A percentile compares a stretch with the other conserved stretches of the same genome.
Evolutionary conservation across 2,888 invertebrate genomes (phyloP).

Genomic region (Torymus texanus): DNA sequence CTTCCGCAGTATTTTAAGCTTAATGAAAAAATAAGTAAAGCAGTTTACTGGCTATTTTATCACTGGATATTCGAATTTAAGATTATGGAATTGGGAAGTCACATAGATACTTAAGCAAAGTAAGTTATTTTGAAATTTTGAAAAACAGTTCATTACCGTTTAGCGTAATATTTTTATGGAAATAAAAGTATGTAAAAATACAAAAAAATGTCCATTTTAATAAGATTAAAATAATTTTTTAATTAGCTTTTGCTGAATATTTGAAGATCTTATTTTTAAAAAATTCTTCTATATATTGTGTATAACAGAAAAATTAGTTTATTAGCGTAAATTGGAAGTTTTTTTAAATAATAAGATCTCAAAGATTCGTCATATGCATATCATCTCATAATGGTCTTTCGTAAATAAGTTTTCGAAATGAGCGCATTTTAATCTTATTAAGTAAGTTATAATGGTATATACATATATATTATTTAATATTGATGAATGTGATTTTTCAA

Average conservation of each 20-base stretch:
- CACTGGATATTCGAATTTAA: slow-evolving; percentile 41
- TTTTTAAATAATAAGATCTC: slow-evolving; percentile 32
- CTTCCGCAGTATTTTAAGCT: slow-evolving; percentile 64
- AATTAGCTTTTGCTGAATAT: not conserved
- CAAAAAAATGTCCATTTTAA: slow-evolving; percentile 27
- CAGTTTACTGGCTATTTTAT: slow-evolving; percentile 48
- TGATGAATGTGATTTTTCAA: slow-evolving; percentile 47
- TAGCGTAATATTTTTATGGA: slow-evolving; percentile 36
- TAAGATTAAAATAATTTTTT: slow-evolving; percentile 22
- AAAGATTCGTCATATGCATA: slow-evolving; percentile 25
- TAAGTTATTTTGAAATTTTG: slow-evolving; percentile 52
- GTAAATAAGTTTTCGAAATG: slow-evolving; percentile 11
- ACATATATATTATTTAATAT: slow-evolving; percentile 6
- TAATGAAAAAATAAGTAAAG: slow-evolving; percentile 52
- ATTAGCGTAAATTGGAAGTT: slow-evolving; percentile 19
- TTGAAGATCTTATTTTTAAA: slow-evolving; percentile 25
- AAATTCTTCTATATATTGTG: slow-evolving; percentile 6
- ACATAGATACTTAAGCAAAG: slow-evolving; percentile 47
- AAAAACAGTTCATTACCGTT: slow-evolving; percentile 33
- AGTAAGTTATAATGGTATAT: not conserved
- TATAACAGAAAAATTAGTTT: slow-evolving; percentile 5
- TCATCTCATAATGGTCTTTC: slow-evolving; percentile 25
- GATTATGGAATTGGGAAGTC: slow-evolving; percentile 47
- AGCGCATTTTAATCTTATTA: slow-evolving; percentile 22
- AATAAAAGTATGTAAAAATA: slow-evolving; percentile 14